Conservation (phyloP, 2,113 vertebrate species). For the Caloenas nicobarica region DNA sequence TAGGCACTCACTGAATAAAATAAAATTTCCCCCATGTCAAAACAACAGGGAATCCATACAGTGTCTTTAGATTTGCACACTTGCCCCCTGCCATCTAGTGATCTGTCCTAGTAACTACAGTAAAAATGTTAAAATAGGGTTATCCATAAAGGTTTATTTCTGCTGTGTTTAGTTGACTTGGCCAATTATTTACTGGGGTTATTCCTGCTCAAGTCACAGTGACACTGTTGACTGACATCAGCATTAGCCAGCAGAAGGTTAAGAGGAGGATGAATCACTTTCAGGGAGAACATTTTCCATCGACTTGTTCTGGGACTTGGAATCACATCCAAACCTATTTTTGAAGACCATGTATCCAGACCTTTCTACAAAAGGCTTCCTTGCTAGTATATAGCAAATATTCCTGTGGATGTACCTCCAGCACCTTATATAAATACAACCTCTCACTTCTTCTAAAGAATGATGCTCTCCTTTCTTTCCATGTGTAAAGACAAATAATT, state of each 20-base stretch:
- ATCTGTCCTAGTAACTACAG: not conserved
- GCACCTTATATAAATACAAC: not conserved
- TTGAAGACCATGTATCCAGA: not conserved
- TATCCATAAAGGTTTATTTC: not conserved
- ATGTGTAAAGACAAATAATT: not conserved
- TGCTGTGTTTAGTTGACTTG: not conserved
- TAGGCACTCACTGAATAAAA: not conserved
- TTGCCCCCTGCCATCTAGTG: not conserved
- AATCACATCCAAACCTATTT: not conserved
- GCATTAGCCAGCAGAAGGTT: not conserved
- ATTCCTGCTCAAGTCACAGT: not conserved
- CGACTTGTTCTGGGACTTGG: not conserved
- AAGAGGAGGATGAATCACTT: not conserved
- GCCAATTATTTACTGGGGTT: not conserved
- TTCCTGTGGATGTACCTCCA: not conserved
- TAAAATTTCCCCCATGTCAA: not conserved
- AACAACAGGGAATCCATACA: not conserved
- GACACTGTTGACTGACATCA: not conserved
- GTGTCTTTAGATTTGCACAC: not conserved
- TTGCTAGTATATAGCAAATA: not conserved
- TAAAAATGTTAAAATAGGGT: not conserved
- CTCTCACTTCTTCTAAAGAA: not conserved
- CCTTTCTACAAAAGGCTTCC: not conserved
- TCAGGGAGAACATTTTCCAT: not conserved
- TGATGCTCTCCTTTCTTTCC: not conserved